Evolutionary conservation across 2,888 invertebrate species (phyloP), one percentile per base, ranked within the genome.

Genomic region (Augochlorella aurata): DNA sequence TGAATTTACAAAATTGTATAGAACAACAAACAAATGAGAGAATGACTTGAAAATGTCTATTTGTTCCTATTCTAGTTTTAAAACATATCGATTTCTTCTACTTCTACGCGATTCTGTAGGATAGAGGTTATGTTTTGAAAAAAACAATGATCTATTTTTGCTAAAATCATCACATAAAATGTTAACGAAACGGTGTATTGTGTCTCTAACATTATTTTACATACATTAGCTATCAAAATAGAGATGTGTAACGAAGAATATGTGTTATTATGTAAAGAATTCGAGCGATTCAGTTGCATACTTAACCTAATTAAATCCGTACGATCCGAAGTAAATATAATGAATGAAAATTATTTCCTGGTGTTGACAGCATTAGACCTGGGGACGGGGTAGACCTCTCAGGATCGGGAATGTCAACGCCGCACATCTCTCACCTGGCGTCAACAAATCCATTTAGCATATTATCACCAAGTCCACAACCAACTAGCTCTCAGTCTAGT

Each of bases 401-500:
- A n/a, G 89, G 88, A 14, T 85, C 80, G 77, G 89, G 89, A 84
- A 82, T 87, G 66, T 91, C 92, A 21, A 90, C 91, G 54, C 88
- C 90, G 24, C 90, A 90, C 74, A 85, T 89, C 66, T 87, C 89
- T 54, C 90, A 90, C 47, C 45, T 89, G 75, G 87, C 87, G 47
- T 87, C 90, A 10, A 86, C 86, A 38, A 90, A 91, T 82, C 81
- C 87, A 7, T 89, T 91, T 73, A 89, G 84, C 74, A 86, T 87
- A 84, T 88, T 89, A 76, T 86, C 91, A 63, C 85, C 89, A 49
- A 91, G 84, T 78, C 89, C 91, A 44, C 90, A 90, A 63, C 90
- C 91, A 24, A 90, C 90, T 49, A 91, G 89, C 78, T 90, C 89
- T n/a, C 91, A 91, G 72, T 88, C 91, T 63, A 90, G 90, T 73